Base-by-base conservation (phyloP, 2,888 invertebrate genomes). In the Dendrolimus houi region DNA sequence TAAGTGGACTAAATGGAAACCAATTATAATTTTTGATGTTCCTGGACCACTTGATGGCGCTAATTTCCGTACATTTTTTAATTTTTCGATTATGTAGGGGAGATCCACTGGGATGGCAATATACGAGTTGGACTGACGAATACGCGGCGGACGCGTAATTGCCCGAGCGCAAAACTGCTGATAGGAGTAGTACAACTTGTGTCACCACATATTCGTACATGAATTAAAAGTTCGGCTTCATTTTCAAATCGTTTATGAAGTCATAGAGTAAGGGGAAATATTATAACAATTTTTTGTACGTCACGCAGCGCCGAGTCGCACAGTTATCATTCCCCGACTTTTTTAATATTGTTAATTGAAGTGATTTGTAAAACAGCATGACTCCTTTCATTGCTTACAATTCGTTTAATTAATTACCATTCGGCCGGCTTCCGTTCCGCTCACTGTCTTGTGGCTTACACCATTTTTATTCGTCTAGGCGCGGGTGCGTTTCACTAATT, bases 351-450 rank as follows among this genome's bases (percentile, higher is more conserved):
- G 86, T 87, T 90, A 89, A 90, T 89, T 90, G 89, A 86, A 88
- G 87, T 87, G 88, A 90, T 90, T 90, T 90, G 90, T 90, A 87
- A 88, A 89, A 88, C 90, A 90, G 90, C 90, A 84, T 81, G 89
- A 87, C 85, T 87, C 86, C 88, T 89, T 90, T 90, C 90, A 82
- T 85, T 87, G 88, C 89, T 85, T 85, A 88, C 88, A 82, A 87
- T 88, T 87, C 85, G 81, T 85, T 85, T 87, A 90, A 89, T 90
- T 89, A 90, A 89, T 89, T 89, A 87, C 84, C 74, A 79, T 87
- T 85, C 77, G 75, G 82, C 76, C 78, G 78, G 87, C 90, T 89
- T 87, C 90, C 88, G 89, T 87, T 87, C 75, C 74, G 75, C 70
- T 76, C 75, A 70, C 72, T 69, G 75, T 75, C 71, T 74, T 76